Conservation (phyloP, 2,113 vertebrate genomes). For the Erinaceus europaeus region DNA sequence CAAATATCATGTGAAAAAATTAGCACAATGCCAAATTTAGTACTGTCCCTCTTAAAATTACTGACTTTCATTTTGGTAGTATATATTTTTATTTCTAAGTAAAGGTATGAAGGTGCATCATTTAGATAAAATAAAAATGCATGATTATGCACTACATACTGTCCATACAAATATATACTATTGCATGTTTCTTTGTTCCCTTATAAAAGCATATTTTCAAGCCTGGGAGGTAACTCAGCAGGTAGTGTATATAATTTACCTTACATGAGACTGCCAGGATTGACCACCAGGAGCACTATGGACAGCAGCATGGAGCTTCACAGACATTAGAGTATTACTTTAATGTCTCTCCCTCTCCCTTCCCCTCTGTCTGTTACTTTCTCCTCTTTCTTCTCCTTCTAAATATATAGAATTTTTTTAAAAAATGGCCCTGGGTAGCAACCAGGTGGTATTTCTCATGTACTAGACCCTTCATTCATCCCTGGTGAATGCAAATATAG, state of each 20-base stretch:
- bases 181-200: neutral
- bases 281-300: neutral
- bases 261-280: neutral
- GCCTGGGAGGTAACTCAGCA: neutral
- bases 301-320: too few relatives aligned
- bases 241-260: neutral
- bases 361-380: too few relatives aligned
- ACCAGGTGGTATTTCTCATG: too few relatives aligned
- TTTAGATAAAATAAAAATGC: constrained; percentile 16
- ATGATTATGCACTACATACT: neutral
- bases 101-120: neutral
- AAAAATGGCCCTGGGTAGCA: too few relatives aligned
- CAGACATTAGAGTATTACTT: too few relatives aligned
- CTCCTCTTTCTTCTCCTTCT: too few relatives aligned
- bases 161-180: neutral
- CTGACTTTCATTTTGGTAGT: neutral
- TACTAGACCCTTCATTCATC: too few relatives aligned
- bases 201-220: too few relatives aligned
- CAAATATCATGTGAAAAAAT: neutral
- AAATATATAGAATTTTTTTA: too few relatives aligned
- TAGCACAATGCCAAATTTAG: neutral
- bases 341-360: too few relatives aligned
- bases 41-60: neutral
- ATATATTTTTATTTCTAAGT: neutral
- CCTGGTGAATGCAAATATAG: too few relatives aligned